These are phyloP conservation scores for Bucorvus abyssinicus DNA, from an alignment of 2,797 vertebrate genomes.

Conservation along the genomic window DNA sequence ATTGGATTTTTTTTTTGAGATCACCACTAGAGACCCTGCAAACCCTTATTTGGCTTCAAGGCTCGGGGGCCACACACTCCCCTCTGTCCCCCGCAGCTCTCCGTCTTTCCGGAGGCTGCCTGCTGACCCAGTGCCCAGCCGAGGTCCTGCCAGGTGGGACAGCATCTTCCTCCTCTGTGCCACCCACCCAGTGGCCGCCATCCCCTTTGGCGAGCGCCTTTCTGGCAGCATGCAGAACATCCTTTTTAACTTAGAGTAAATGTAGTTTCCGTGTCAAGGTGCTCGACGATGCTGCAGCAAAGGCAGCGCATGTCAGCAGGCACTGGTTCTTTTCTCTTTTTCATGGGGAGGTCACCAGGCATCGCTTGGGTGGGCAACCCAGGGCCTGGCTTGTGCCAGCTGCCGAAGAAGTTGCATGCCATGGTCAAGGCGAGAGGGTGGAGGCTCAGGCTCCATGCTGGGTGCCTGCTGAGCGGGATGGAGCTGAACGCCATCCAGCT, in stretches of 20 bases:
- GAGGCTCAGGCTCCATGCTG: not conserved
- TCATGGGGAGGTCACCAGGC: not conserved
- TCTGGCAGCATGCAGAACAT: not conserved
- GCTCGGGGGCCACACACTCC: fast-evolving
- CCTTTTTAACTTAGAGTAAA: constrained; percentile 58
- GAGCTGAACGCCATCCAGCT: not conserved
- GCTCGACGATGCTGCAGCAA: not conserved
- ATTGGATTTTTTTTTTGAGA: not conserved
- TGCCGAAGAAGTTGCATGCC: not conserved
- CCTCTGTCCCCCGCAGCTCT: fast-evolving
- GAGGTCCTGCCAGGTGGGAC: not conserved
- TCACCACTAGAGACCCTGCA: not conserved
- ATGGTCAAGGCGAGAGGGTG: not conserved
- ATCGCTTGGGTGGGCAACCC: fast-evolving
- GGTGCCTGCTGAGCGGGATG: fast-evolving
- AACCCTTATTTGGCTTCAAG: not conserved
- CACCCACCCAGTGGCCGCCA: not conserved
- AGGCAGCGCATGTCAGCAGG: fast-evolving
- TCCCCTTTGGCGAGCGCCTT: not conserved
- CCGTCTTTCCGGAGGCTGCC: not conserved
- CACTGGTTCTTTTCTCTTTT: not conserved
- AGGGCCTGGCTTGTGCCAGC: not conserved
- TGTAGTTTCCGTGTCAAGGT: constrained; percentile 16
- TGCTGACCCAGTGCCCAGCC: not conserved
- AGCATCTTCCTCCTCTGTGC: not conserved